A percentile compares a stretch with the other conserved stretches of the same genome.
Conservation (phyloP, 2,113 vertebrate species). For the Taxidea taxus region DNA sequence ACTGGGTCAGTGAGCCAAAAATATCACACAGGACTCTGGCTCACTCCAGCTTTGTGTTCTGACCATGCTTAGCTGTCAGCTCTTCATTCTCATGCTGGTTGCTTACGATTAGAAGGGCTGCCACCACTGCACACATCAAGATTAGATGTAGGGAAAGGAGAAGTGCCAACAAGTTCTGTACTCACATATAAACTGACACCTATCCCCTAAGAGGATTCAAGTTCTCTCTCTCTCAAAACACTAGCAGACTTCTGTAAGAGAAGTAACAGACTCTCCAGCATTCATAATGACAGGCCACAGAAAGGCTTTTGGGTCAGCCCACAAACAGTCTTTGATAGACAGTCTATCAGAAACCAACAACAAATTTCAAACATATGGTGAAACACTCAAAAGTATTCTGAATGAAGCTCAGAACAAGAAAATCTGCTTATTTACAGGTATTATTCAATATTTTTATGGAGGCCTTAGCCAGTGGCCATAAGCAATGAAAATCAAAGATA, state of each 20-base stretch:
- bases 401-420: not conserved
- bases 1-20: not conserved
- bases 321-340: not conserved
- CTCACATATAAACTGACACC: rapidly evolving
- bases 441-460: not conserved
- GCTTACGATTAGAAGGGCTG: not conserved
- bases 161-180: not conserved
- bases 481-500: not conserved
- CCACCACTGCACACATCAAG: not conserved
- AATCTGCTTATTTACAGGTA: not conserved
- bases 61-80: not conserved
- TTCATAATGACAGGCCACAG: not conserved
- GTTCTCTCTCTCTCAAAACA: not conserved
- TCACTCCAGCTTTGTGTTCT: not conserved
- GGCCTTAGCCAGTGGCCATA: not conserved
- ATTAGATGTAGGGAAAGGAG: not conserved
- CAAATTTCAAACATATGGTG: not conserved
- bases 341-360: not conserved
- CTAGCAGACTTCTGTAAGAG: not conserved
- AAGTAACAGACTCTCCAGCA: not conserved
- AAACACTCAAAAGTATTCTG: not conserved
- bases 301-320: not conserved
- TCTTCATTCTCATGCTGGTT: not conserved
- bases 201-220: not conserved
- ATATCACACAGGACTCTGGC: not conserved